Conservation (phyloP, 2,888 invertebrate species). For the Papilio elwesi region DNA sequence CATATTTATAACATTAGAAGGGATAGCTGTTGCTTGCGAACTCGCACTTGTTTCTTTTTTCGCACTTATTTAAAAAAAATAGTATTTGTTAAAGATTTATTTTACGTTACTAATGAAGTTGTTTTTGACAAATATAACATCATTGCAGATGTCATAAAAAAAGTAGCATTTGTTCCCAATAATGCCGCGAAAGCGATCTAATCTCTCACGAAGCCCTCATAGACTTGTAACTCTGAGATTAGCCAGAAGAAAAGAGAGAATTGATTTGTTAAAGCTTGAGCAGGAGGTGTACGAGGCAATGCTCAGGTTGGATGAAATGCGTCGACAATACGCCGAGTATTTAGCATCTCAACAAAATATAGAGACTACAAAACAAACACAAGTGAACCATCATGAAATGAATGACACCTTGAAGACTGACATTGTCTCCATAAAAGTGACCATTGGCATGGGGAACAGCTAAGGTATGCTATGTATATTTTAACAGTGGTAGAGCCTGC, state of each 20-base stretch:
- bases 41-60: too few relatives aligned
- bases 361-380: background rate
- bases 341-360: background rate
- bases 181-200: background rate
- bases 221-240: background rate
- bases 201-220: background rate
- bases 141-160: background rate
- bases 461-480: background rate
- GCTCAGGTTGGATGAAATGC: slow-evolving; percentile 1
- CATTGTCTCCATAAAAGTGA: background rate
- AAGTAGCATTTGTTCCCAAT: background rate
- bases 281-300: background rate
- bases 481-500: too few relatives aligned
- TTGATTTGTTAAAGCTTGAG: slow-evolving; percentile 3
- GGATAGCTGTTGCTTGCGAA: too few relatives aligned
- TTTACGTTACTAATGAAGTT: too few relatives aligned
- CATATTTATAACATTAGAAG: too few relatives aligned
- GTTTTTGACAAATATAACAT: too few relatives aligned
- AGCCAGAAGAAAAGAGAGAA: background rate
- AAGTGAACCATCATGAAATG: background rate
- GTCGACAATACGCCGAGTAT: background rate
- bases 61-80: too few relatives aligned
- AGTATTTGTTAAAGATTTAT: too few relatives aligned
- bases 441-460: background rate
- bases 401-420: background rate